Evolutionary conservation across 2,797 vertebrate species (phyloP).

Genomic region (Delichon dasypus): DNA sequence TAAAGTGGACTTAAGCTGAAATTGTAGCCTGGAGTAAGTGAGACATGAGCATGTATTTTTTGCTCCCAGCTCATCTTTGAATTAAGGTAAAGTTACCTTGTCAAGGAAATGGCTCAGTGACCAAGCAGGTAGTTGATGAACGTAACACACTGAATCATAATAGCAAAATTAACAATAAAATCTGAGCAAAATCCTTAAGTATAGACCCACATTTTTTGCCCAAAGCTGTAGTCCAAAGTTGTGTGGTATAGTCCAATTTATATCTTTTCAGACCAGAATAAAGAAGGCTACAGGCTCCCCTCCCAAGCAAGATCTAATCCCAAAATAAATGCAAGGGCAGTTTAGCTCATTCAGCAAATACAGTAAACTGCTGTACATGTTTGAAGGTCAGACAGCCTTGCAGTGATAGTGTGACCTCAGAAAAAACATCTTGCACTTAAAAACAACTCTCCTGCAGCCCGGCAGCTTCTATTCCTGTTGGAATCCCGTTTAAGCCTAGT

Average conservation of each 20-base stretch:
- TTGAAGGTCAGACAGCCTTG: not conserved
- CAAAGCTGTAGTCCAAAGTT: not conserved
- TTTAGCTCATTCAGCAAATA: not conserved
- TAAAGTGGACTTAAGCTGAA: not conserved
- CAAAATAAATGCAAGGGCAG: not conserved
- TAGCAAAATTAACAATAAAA: not conserved
- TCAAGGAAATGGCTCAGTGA: not conserved
- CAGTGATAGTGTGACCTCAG: not conserved
- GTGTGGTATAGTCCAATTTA: not conserved
- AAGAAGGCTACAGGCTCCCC: not conserved
- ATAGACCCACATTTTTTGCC: not conserved
- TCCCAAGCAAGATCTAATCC: not conserved
- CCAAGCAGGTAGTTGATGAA: not conserved
- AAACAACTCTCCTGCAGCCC: not conserved
- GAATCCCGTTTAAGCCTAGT: not conserved
- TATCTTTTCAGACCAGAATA: not conserved
- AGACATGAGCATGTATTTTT: not conserved
- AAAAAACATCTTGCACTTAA: not conserved
- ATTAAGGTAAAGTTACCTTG: not conserved
- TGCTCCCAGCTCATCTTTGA: not conserved
- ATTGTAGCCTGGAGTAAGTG: not conserved
- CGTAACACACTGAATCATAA: not conserved
- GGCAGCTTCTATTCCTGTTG: not conserved
- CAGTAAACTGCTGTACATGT: not conserved
- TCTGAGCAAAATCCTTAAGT: not conserved